A percentile compares a stretch with the other conserved stretches of the same genome.
Conservation (phyloP, 2,888 invertebrate genomes). For the Drosophila putrida region DNA sequence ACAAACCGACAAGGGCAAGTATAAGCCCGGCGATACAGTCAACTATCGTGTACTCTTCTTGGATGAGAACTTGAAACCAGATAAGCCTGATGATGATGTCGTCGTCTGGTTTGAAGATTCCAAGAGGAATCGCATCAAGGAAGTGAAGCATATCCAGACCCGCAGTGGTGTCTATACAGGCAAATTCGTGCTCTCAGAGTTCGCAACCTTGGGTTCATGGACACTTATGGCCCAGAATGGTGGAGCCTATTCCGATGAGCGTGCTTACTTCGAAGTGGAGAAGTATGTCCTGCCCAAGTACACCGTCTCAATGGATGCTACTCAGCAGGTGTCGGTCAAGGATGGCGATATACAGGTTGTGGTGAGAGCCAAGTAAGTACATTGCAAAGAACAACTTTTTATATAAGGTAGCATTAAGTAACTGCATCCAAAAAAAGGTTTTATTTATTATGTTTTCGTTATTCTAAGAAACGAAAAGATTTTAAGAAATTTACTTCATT, state of each 20-base stretch:
- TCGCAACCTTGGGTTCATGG: conserved; percentile 95
- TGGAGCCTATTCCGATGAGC: conserved; percentile 42
- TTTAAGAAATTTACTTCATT: no score
- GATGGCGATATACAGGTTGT: conserved; percentile 92
- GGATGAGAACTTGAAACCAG: conserved; percentile 90
- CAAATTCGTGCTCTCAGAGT: conserved; percentile 91
- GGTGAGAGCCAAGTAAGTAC: conserved; percentile 86
- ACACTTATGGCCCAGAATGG: conserved; percentile 85
- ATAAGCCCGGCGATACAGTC: conserved; percentile 94
- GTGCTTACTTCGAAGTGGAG: conserved; percentile 88
- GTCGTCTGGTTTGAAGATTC: conserved; percentile 91
- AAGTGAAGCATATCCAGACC: conserved; percentile 88
- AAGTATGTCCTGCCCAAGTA: conserved; percentile 97
- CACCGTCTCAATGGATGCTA: conserved; percentile 93
- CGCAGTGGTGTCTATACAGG: conserved; percentile 88
- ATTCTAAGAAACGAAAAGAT: no score
- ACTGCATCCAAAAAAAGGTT: no score
- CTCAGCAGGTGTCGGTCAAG: conserved; percentile 92
- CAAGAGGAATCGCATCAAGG: conserved; percentile 92
- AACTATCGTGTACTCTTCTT: conserved; percentile 88
- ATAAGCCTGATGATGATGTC: conserved; percentile 87
- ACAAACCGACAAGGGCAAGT: conserved; percentile 96
- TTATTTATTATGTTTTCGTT: no score
- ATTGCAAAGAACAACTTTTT: neutral
- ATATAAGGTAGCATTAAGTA: no score